Base-by-base conservation (phyloP, 2,888 invertebrate genomes). In the Acrocera orbiculus region DNA sequence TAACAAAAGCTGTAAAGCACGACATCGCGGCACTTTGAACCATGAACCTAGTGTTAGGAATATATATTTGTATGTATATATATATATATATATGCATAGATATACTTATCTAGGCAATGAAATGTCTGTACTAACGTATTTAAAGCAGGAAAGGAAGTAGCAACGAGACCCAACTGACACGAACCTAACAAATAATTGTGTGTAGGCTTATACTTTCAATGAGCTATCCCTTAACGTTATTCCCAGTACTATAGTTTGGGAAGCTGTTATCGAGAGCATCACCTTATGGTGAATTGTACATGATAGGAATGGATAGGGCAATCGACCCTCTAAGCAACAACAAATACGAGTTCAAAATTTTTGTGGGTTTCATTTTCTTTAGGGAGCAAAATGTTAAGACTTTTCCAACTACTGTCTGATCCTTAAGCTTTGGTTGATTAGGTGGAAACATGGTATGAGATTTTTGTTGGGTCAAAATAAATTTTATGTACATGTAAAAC, bases 21-120 rank as follows among this genome's bases (percentile, higher is more conserved):
- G 46, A 46, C 44, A 46, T 47, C 45, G 45, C 43, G 44, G 45
- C 46, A 47, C 46, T 47, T 47, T 47, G 44, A 47, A 47, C 45
- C 44, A 46, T 41, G 44, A 42, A 42, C 43, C 42, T 45, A 44
- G 45, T 45, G 46, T 45, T 42, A 45, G 44, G 44, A 44, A 44
- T 42, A 44, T 44, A 43, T n/a, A n/a, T n/a, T n/a, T n/a, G n/a
- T 33, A 34, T 14, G 27, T 27, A 33, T 20, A 20, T 24, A 16
- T 13, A 23, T 29, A 28, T 27, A 20, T 28, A 29, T 34, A 34
- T 16, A 29, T 36, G 36, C 25, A 37, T 40, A 40, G 38, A 36
- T 36, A 34, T 25, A 15, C n/a, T 16, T 33, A 19, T 32, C 40
- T 40, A 40, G 28, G 42, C 40, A 35, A 40, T 35, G 38, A 35